Base-by-base conservation (phyloP, 2,113 vertebrate genomes). In the Speoplatyrhinus poulsoni region DNA sequence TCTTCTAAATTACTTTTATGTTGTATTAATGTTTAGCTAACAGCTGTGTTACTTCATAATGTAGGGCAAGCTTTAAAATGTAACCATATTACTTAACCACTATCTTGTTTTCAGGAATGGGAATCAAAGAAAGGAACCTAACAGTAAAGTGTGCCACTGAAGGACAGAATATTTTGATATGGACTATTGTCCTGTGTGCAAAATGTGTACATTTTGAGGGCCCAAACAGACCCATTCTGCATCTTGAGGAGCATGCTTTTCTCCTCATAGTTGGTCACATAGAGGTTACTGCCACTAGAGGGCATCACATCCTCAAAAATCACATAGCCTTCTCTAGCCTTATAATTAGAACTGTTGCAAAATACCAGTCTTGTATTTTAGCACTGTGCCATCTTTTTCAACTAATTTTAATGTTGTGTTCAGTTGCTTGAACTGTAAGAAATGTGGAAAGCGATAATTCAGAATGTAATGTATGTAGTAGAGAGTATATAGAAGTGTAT, bases 91-190 rank as follows among this genome's bases (percentile, higher is more conserved):
- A 16, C 1, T 0, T 8, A 36, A 9, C 36, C n/a, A 55, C 12
- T 41, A 12, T 46, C 32, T 60, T 2, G 33, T 46, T 53, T 82
- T 75, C 88, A 98, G 97, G 96, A 98, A 91, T 98, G 97, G 96
- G 96, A 98, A 85, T 96, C 95, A 87, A 99, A 98, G 90, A 98
- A 95, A 92, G 79, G 77, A 70, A 94, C 93, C 75, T 98, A 95
- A 89, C 65, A 66, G 17, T 7, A 1, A 19, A 12, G 36, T 5
- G 4, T 41, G 36, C 36, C 36, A 41, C 36, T 6, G 36, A 41
- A 12, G 7, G 50, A 77, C 19, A 58, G 17, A 58, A 60, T 60
- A 60, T 57, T 62, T 46, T 11, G 56, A 58, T n/a, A 12, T 33
- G 32, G 26, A 58, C 56, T 58, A 32, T 58, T 26, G 19, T 12